phyloP scores from a whole-genome alignment of 2,888 invertebrate species.

The Aphodius sticticus region DNA sequence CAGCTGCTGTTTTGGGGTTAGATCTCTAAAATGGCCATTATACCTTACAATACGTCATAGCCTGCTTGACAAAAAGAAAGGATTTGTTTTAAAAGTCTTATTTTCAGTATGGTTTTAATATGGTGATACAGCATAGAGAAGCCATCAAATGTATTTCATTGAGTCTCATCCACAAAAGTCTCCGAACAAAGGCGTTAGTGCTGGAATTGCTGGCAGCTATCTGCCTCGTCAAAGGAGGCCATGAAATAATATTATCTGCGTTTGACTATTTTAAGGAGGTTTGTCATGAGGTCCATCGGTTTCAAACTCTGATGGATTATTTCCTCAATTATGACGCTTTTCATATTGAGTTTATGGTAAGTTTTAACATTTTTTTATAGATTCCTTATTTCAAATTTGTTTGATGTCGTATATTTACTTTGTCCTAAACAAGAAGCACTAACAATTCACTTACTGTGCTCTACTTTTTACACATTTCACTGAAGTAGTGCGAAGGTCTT shows the following conservation, averaged over 20 bases:
- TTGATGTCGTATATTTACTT: too few species aligned
- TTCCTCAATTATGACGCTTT: conserved; percentile 96
- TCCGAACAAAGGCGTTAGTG: conserved; percentile 96
- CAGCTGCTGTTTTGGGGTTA: too few species aligned
- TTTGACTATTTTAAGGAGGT: conserved; percentile 98
- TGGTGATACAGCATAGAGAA: conserved; percentile 97
- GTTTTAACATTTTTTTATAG: not conserved
- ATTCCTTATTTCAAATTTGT: too few species aligned
- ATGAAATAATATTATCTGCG: conserved; percentile 95
- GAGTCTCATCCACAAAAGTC: conserved; percentile 94
- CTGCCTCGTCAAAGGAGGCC: conserved; percentile 98
- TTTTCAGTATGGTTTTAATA: conserved; percentile 94
- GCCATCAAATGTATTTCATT: conserved; percentile 98
- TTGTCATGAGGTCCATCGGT: conserved; percentile 84
- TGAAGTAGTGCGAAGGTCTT: too few species aligned
- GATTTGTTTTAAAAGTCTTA: conserved; percentile 8
- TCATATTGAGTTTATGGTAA: conserved; percentile 98
- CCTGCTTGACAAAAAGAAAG: not conserved
- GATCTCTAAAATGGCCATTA: too few species aligned
- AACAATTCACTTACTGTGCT: too few species aligned
- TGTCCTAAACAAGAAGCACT: too few species aligned
- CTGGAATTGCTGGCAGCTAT: conserved; percentile 97
- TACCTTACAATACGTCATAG: not conserved
- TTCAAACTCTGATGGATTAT: conserved; percentile 97
- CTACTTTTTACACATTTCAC: too few species aligned